These are phyloP conservation scores for Pangasius mekongensis DNA, from an alignment of 2,797 vertebrate genomes.

Conservation along the genomic window DNA sequence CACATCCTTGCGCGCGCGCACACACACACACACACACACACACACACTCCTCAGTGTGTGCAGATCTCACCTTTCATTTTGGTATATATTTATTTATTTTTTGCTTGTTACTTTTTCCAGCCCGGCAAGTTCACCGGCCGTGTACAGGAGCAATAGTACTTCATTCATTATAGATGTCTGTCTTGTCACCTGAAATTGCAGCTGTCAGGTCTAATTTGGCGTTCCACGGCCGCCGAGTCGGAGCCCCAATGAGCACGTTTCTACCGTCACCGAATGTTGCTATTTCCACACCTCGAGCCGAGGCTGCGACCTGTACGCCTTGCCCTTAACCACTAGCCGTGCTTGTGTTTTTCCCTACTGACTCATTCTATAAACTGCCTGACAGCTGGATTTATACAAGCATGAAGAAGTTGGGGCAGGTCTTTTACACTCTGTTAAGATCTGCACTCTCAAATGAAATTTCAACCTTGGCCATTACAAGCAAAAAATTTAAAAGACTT, in stretches of 20 bases:
- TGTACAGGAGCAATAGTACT: constrained; percentile 40
- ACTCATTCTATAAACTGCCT: constrained; percentile 31
- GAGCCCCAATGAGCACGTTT: constrained; percentile 26
- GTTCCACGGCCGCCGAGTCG: constrained; percentile 44
- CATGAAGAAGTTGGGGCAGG: constrained; percentile 2
- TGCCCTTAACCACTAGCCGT: constrained; percentile 38
- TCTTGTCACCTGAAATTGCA: constrained; percentile 60
- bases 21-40: not conserved
- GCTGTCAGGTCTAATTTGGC: constrained; percentile 54
- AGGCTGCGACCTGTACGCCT: constrained; percentile 38
- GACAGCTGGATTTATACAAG: constrained; percentile 13
- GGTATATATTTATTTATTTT: not conserved
- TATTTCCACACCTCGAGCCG: constrained; percentile 42
- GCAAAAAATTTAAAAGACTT: not conserved
- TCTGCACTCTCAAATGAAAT: not conserved
- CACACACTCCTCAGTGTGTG: too few species aligned
- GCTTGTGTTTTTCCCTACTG: constrained; percentile 27
- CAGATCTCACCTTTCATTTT: constrained; percentile 29
- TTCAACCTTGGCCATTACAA: not conserved
- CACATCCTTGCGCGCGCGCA: not conserved
- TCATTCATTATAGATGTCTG: constrained; percentile 64
- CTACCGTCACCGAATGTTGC: constrained; percentile 42
- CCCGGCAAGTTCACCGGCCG: not conserved
- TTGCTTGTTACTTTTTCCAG: constrained; percentile 2
- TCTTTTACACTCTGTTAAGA: not conserved